Evolutionary conservation across 2,888 invertebrate genomes (phyloP), one percentile per base, ranked within the genome.

Genomic region (Ischnus inquisitorius): DNA sequence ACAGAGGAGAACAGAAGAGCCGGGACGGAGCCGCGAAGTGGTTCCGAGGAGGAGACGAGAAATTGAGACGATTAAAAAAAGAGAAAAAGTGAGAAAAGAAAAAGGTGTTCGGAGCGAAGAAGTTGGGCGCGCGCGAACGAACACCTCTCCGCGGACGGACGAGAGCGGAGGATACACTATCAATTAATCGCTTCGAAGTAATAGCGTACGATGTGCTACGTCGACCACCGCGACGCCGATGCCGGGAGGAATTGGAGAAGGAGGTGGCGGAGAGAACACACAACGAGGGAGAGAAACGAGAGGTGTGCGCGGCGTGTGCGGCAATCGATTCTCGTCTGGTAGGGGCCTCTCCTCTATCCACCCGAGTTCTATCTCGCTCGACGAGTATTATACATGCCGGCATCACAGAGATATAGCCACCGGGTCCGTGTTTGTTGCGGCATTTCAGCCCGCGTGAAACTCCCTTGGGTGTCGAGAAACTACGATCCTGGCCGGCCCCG

Each of bases 251-350:
- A 46, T 64, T 22, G 39, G 46, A 25, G n/a, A 19, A 74, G 72
- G 69, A 77, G 71, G 19, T 48, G 51, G 67, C 67, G 19, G 60
- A 14, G 57, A n/a, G 62, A n/a, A 48, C 25, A 46, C 43, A 19
- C 34, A 19, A 83, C 68, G 84, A 82, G 68, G 85, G 51, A 4
- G 60, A 14, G 78, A 79, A 79, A 67, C 54, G 57, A 78, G 67
- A 87, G 86, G 85, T 34, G 84, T 68, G 81, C 71, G 83, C 85
- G 86, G 75, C 77, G 83, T 77, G 86, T 68, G 78, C 71, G 80
- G 74, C 87, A 85, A 90, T 90, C 89, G 89, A 90, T 90, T 90
- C 85, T 84, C 69, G 78, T 78, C 43, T 80, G 77, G 71, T 57
- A 65, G 67, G 57, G 65, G n/a, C 43, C 3, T 10, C 14, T 69